A percentile compares a stretch with the other conserved stretches of the same genome.
phyloP scores from a whole-genome alignment of 2,888 invertebrate genomes.

The Hartigia nigra region DNA sequence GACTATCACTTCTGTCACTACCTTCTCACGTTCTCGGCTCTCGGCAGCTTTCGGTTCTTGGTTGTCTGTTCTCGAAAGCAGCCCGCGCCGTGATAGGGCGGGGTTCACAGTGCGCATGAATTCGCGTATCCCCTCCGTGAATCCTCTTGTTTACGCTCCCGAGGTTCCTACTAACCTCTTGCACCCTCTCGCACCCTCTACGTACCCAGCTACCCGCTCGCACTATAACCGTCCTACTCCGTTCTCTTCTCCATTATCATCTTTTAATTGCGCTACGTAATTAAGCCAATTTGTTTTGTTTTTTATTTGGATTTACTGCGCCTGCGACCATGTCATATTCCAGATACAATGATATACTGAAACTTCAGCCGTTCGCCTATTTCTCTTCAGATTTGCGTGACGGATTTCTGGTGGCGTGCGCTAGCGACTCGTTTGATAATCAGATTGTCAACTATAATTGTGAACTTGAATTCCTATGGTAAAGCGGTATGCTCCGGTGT shows the following conservation, averaged over 20 bases:
- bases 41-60: constrained; percentile 1
- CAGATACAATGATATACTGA: not conserved
- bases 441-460: not conserved
- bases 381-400: not conserved
- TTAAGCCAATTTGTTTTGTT: constrained; percentile 26
- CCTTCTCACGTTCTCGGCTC: constrained; percentile 25
- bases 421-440: not conserved
- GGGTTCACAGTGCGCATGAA: constrained; percentile 61
- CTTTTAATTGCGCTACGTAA: constrained; percentile 47
- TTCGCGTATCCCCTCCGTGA: constrained; percentile 34
- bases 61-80: constrained; percentile 28
- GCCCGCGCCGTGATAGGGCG: constrained; percentile 54
- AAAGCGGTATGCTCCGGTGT: constrained; percentile 23
- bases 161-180: constrained; percentile 28
- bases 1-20: constrained; percentile 42
- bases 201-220: constrained; percentile 17
- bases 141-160: constrained; percentile 56
- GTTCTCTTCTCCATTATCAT: constrained; percentile 41
- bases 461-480: not conserved
- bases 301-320: constrained; percentile 25
- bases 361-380: not conserved
- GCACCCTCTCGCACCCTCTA: constrained; percentile 24
- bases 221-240: constrained; percentile 18
- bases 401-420: not conserved
- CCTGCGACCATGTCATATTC: not conserved